Conservation (phyloP, 2,113 vertebrate species). For the Anser brachyrhynchus region DNA sequence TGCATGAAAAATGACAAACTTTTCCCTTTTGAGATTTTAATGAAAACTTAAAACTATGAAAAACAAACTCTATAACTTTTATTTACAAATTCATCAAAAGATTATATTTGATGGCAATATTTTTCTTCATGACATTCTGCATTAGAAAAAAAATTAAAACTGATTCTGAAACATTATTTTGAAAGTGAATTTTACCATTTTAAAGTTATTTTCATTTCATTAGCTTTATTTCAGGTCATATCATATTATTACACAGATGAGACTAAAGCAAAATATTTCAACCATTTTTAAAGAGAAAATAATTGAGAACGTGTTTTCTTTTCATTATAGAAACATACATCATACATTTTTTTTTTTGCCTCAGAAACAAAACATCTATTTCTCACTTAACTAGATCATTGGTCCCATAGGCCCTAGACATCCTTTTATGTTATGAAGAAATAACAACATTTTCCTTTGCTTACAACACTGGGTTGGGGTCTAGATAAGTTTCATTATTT, state of each 20-base stretch:
- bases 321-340: neutral
- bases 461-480: neutral
- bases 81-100: constrained; percentile 57
- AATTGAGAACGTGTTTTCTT: neutral
- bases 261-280: neutral
- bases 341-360: neutral
- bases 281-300: neutral
- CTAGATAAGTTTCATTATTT: neutral
- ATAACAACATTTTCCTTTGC: neutral
- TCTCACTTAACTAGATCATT: neutral
- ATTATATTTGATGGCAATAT: constrained; percentile 16
- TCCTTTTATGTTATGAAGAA: neutral
- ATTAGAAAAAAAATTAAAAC: neutral
- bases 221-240: neutral
- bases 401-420: neutral
- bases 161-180: neutral
- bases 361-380: neutral
- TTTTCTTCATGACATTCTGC: neutral
- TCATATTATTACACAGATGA: neutral
- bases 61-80: neutral
- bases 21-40: neutral
- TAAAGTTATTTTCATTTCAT: neutral
- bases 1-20: neutral
- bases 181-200: neutral
- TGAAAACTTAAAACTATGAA: constrained; percentile 12